These are phyloP conservation scores for Sebastes iracundus DNA, from an alignment of 2,797 vertebrate genomes.

Conservation along the genomic window DNA sequence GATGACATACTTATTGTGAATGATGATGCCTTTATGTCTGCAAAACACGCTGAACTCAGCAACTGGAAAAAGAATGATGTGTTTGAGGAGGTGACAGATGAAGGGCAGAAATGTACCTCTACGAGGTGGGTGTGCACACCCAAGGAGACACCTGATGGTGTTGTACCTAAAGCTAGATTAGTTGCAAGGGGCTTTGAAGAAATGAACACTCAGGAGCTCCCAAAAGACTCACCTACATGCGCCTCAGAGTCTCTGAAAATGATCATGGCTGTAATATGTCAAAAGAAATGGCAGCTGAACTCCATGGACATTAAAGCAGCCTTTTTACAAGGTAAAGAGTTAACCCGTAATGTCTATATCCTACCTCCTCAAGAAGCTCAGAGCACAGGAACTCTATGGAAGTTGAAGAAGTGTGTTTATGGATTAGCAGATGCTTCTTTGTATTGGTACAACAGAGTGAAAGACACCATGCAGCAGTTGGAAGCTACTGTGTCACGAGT, in stretches of 20 bases:
- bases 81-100: background rate
- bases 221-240: background rate
- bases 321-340: background rate
- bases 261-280: background rate
- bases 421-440: conserved; percentile 8
- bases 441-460: conserved; percentile 29
- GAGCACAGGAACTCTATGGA: conserved; percentile 11
- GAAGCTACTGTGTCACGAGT: conserved; percentile 20
- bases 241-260: background rate
- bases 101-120: conserved; percentile 18
- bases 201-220: background rate
- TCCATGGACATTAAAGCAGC: background rate
- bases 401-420: conserved; percentile 5
- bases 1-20: background rate
- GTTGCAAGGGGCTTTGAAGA: background rate
- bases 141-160: background rate
- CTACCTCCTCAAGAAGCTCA: conserved; percentile 15
- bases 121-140: background rate
- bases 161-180: background rate
- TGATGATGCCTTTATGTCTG: background rate
- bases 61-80: conserved; percentile 28
- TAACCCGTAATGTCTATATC: background rate
- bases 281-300: background rate
- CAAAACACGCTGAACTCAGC: background rate
- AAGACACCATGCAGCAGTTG: background rate